Evolutionary conservation across 2,888 invertebrate species (phyloP).

Genomic region (Ctena decussata): DNA sequence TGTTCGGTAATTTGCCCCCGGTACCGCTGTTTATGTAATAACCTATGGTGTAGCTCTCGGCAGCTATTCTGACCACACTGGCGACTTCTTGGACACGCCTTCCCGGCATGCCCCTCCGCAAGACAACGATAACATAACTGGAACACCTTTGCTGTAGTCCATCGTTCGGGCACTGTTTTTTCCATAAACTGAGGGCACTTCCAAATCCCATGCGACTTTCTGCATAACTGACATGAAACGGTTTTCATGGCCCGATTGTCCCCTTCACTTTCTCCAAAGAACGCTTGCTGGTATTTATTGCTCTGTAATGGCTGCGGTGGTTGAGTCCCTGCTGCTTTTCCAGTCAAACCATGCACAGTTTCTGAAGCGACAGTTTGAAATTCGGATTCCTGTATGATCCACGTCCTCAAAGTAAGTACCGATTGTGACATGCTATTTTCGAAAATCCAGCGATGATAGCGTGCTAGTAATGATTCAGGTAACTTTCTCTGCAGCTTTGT

Average conservation of each 20-base stretch:
- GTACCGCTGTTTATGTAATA: too few species aligned
- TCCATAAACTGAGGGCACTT: not conserved
- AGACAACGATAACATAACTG: slow-evolving; percentile 29
- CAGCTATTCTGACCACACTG: too few species aligned
- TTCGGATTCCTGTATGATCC: slow-evolving; percentile 22
- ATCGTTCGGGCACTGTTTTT: not conserved
- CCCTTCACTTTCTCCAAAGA: not conserved
- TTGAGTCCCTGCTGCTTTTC: too few species aligned
- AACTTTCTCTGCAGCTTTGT: slow-evolving; percentile 25
- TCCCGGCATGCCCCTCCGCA: slow-evolving; percentile 14
- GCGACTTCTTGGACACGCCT: slow-evolving; percentile 14
- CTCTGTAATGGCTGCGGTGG: not conserved
- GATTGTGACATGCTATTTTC: slow-evolving; percentile 21
- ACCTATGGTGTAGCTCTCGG: too few species aligned
- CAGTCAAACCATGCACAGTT: too few species aligned
- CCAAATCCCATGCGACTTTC: slow-evolving; percentile 18
- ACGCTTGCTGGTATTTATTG: not conserved
- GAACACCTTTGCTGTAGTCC: not conserved
- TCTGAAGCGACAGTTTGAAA: too few species aligned
- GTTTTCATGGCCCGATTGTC: too few species aligned
- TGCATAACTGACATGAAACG: not conserved
- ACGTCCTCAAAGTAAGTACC: slow-evolving; percentile 21
- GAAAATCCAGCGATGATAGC: slow-evolving; percentile 33
- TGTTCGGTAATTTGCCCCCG: too few species aligned
- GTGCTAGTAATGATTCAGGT: slow-evolving; percentile 19